Percentiles rank a stretch among this genome's conserved stretches.
Evolutionary conservation across 2,113 vertebrate genomes (phyloP).

Genomic region (Podarcis raffonei): DNA sequence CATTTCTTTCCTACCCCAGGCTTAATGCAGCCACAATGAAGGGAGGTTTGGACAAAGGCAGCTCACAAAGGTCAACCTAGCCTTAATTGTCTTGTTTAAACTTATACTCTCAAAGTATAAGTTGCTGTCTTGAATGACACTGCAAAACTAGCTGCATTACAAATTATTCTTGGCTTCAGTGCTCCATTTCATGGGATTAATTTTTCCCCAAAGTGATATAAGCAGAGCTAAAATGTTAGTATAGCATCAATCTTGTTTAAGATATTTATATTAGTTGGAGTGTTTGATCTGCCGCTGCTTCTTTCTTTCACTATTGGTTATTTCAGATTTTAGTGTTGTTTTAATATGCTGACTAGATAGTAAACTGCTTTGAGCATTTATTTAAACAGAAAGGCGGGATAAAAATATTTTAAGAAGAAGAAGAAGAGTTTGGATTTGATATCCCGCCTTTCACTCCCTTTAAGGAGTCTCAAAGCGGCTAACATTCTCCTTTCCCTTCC

Average conservation of each 20-base stretch:
- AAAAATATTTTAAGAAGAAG: too few relatives aligned
- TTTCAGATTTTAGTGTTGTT: too few relatives aligned
- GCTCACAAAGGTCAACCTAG: slow-evolving; percentile 23
- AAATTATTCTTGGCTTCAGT: background rate
- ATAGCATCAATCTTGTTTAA: background rate
- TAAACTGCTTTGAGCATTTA: too few relatives aligned
- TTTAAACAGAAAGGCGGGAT: too few relatives aligned
- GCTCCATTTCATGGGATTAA: background rate
- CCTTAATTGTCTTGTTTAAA: slow-evolving; percentile 39
- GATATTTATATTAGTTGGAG: too few relatives aligned
- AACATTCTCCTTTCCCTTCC: too few relatives aligned
- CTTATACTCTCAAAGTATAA: slow-evolving; percentile 38
- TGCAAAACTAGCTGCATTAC: background rate
- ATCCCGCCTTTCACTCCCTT: too few relatives aligned
- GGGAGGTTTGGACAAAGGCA: background rate
- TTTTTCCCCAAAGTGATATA: background rate
- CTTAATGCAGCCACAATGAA: background rate
- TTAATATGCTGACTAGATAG: too few relatives aligned
- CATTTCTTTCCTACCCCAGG: fast-evolving
- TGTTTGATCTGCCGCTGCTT: too few relatives aligned
- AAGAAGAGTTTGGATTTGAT: too few relatives aligned
- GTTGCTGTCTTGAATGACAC: slow-evolving; percentile 11
- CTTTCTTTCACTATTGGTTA: too few relatives aligned
- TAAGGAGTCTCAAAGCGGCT: too few relatives aligned
- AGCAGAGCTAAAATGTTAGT: background rate